Evolutionary conservation across 2,797 vertebrate species (phyloP).

Genomic region (Dicrostonyx torquatus): DNA sequence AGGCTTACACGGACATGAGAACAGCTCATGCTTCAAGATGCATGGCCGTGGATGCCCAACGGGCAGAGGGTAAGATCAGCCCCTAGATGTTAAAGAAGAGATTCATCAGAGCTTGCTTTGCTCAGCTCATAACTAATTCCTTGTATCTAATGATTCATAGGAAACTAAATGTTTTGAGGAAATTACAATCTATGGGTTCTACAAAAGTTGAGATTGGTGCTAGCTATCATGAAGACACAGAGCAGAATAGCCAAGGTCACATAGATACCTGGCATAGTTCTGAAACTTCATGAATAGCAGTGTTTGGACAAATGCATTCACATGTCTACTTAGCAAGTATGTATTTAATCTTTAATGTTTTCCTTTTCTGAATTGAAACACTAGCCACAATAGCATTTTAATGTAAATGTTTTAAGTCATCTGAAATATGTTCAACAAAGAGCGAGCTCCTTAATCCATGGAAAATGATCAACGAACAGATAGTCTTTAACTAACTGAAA

Average conservation of each 20-base stretch:
- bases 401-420: neutral
- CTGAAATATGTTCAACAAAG: neutral
- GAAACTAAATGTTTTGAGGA: slow-evolving; percentile 68
- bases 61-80: slow-evolving; percentile 74
- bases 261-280: neutral
- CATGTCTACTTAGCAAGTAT: neutral
- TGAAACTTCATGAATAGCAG: neutral
- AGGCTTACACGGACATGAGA: slow-evolving; percentile 64
- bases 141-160: slow-evolving; percentile 71
- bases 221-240: neutral
- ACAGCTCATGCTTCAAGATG: slow-evolving; percentile 65
- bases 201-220: slow-evolving; percentile 49
- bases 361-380: neutral
- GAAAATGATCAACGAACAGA: neutral
- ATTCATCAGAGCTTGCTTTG: slow-evolving; percentile 79
- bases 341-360: neutral
- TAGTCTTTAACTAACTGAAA: neutral
- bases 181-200: slow-evolving; percentile 31
- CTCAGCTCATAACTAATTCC: slow-evolving; percentile 70
- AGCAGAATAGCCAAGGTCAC: slow-evolving; percentile 5
- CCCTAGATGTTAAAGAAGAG: slow-evolving; percentile 71
- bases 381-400: slow-evolving; percentile 5
- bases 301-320: slow-evolving; percentile 48
- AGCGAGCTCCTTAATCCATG: neutral
- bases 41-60: slow-evolving; percentile 63